Base-by-base conservation (phyloP, 2,888 invertebrate genomes). In the Euspilapteryx auroguttella region DNA sequence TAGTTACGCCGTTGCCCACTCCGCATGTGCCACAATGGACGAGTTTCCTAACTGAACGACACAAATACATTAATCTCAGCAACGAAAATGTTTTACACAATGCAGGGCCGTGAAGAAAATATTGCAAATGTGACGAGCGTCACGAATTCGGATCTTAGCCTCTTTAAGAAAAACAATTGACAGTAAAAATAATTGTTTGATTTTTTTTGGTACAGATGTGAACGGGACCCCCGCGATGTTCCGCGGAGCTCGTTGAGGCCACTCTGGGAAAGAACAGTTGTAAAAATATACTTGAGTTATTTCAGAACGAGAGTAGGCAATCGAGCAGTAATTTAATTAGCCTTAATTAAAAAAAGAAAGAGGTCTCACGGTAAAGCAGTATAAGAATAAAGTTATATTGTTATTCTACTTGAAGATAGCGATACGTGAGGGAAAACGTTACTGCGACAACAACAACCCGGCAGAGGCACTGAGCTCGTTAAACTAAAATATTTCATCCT, bases 271-370 rank as follows among this genome's bases (percentile, higher is more conserved):
- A n/a, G n/a, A n/a, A n/a, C n/a, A n/a, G n/a, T n/a, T n/a, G n/a
- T n/a, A n/a, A n/a, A n/a, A n/a, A n/a, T n/a, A n/a, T n/a, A n/a
- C n/a, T n/a, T n/a, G n/a, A n/a, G n/a, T n/a, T n/a, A n/a, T n/a
- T n/a, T n/a, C n/a, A n/a, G n/a, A n/a, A n/a, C n/a, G n/a, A n/a
- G n/a, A n/a, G n/a, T n/a, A n/a, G n/a, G n/a, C n/a, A n/a, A n/a
- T n/a, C n/a, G n/a, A n/a, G n/a, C n/a, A n/a, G 47, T 49, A 52
- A 49, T 58, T 64, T 59, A 62, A 71, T 69, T 68, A 64, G 53
- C 48, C 49, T 58, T 59, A 69, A 66, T 66, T 61, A 63, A 52
- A 47, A 52, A 43, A 47, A 49, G 20, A 25, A 23, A 23, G n/a
- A n/a, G n/a, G n/a, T 59, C 59, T 55, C 59, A 63, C 58, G 59